Base-by-base conservation (phyloP, 2,797 vertebrate genomes). In the Syngnathus rostellatus region DNA sequence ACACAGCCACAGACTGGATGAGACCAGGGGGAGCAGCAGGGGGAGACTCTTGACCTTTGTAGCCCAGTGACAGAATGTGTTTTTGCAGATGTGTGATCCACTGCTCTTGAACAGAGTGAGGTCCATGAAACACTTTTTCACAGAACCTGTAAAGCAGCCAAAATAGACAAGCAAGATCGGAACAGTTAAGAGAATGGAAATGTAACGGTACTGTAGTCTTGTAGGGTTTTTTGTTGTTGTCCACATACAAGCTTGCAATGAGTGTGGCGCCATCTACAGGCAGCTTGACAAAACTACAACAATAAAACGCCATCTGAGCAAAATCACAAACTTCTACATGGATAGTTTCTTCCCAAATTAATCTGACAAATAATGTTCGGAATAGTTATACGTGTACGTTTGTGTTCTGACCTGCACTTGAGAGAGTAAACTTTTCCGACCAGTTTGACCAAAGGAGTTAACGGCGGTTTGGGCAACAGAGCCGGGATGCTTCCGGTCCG, bases 371-470 rank as follows among this genome's bases (percentile, higher is more conserved):
- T 50, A 50, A 7, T 17, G 9, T 37, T 17, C 12, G 17, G 3
- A 31, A 31, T 31, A 31, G 31, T 31, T 31, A 31, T 31, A 31
- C 31, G 31, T 31, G 31, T 31, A 31, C 3, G 31, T 31, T 31
- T 31, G 31, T 31, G 31, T 31, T 31, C 31, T 71, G 66, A 96
- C 95, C 96, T 94, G 94, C 96, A 98, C 73, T 97, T 96, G 37
- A 98, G 93, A n/a, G 93, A 95, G 83, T 98, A 98, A 69, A 94
- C 84, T 74, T 97, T 97, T 31, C 96, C 96, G 55, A 95, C 93
- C 21, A 95, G 90, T 74, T 94, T 97, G 69, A 98, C 96, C 66
- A 97, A 83, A 1, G 94, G 95, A 0, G 92, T 94, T 41, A 94
- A 90, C 0, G 95, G 95, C 0, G 96, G 96, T 62, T 91, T 94